These are phyloP conservation scores for Gastrophysa polygoni DNA, from an alignment of 2,888 invertebrate species.

Conservation along the genomic window DNA sequence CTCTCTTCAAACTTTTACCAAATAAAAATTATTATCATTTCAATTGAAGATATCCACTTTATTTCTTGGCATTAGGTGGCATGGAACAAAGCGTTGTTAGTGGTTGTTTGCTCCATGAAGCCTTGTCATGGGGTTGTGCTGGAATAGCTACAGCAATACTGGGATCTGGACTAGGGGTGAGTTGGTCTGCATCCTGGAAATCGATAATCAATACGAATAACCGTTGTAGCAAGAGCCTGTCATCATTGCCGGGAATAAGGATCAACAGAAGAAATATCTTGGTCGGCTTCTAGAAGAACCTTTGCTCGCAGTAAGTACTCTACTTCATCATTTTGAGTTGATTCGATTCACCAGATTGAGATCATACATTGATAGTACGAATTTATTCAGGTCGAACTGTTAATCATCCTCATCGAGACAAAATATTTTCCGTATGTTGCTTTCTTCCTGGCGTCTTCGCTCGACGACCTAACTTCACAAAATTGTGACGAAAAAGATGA, in stretches of 20 bases:
- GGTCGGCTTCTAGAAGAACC: conserved; percentile 90
- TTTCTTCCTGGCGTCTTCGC: too few relatives aligned
- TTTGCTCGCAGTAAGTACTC: conserved; percentile 67
- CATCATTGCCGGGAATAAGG: conserved; percentile 79
- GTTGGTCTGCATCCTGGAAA: background rate
- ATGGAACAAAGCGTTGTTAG: conserved; percentile 76
- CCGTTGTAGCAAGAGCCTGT: conserved; percentile 82
- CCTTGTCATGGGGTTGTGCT: conserved; percentile 90
- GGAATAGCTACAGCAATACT: conserved; percentile 92
- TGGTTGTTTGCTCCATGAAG: conserved; percentile 83
- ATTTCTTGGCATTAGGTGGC: conserved; percentile 79
- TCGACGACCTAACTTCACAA: too few relatives aligned
- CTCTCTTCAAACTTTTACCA: too few relatives aligned
- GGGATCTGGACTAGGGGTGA: conserved; percentile 82
- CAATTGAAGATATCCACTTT: too few relatives aligned
- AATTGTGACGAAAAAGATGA: too few relatives aligned
- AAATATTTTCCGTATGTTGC: too few relatives aligned
- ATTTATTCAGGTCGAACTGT: too few relatives aligned
- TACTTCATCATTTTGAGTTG: conserved; percentile 10
- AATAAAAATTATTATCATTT: too few relatives aligned
- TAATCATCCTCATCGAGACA: too few relatives aligned
- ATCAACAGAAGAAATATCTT: conserved; percentile 93
- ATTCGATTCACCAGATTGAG: background rate
- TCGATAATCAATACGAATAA: conserved; percentile 9
- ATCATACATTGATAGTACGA: too few relatives aligned